Conservation (phyloP, 2,113 vertebrate species). For the Apeltes quadracus region DNA sequence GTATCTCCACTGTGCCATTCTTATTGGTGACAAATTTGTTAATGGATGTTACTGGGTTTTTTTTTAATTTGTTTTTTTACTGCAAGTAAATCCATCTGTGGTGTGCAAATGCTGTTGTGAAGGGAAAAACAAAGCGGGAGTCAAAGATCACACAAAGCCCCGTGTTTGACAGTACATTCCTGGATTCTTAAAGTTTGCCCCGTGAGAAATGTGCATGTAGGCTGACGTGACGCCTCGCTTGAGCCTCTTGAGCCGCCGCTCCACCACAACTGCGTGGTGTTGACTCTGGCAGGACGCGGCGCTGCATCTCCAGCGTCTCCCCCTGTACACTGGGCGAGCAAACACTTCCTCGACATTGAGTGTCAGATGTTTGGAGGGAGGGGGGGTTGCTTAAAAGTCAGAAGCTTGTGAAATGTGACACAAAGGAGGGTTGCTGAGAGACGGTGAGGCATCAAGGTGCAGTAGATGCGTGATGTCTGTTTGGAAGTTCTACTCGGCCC, state of each 20-base stretch:
- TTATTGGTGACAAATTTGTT: background rate
- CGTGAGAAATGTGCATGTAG: constrained; percentile 35
- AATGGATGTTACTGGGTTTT: background rate
- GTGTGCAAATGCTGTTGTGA: constrained; percentile 13
- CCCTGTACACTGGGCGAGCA: background rate
- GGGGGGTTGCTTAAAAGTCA: background rate
- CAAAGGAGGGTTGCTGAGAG: background rate
- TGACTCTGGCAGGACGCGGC: constrained; percentile 47
- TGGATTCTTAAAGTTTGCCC: constrained; percentile 29
- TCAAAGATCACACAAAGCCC: constrained; percentile 19
- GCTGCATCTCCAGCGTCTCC: background rate
- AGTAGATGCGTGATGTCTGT: background rate
- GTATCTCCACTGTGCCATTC: constrained; percentile 6
- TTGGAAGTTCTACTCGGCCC: background rate
- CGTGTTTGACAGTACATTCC: constrained; percentile 44
- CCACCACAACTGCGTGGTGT: constrained; percentile 39
- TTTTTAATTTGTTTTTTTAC: background rate
- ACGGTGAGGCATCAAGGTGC: background rate
- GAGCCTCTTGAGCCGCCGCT: constrained; percentile 69
- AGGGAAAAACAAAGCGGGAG: constrained; percentile 26
- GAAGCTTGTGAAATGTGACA: constrained; percentile 6
- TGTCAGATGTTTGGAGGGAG: background rate
- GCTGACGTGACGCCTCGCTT: constrained; percentile 65
- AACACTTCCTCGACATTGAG: constrained; percentile 9
- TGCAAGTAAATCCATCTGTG: constrained; percentile 4